Conservation (phyloP, 2,797 vertebrate species). For the Heterohyrax brucei region DNA sequence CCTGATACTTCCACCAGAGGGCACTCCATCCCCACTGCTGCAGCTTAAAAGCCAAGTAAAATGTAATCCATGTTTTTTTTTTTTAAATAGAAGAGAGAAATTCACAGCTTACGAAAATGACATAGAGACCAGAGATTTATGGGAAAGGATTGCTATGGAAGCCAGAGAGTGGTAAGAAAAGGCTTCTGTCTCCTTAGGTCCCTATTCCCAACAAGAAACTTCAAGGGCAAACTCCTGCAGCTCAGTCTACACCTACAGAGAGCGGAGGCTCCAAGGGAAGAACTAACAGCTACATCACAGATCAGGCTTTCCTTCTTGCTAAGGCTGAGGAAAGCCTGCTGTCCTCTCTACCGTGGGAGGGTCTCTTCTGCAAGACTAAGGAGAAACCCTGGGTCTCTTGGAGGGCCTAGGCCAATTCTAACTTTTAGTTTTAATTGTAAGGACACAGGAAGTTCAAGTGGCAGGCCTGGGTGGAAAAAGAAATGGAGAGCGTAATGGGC, state of each 20-base stretch:
- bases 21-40: not conserved
- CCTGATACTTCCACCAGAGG: constrained; percentile 76
- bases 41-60: constrained; percentile 58
- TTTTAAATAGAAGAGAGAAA: constrained; percentile 4
- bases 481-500: not conserved
- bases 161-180: not conserved
- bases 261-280: not conserved
- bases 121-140: constrained; percentile 1
- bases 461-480: not conserved
- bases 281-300: not conserved
- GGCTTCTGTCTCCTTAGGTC: not conserved
- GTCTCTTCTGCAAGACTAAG: not conserved
- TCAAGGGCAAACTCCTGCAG: not conserved
- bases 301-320: not conserved
- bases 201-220: not conserved
- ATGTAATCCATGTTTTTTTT: not conserved
- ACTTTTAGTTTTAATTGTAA: constrained; percentile 9
- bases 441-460: not conserved
- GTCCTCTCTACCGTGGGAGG: not conserved
- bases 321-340: not conserved
- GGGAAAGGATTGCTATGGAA: constrained; percentile 41
- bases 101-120: constrained; percentile 26
- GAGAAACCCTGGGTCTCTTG: not conserved
- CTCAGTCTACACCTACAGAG: not conserved
- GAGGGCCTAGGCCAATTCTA: not conserved